A percentile compares a stretch with the other conserved stretches of the same genome.
These are phyloP conservation scores for Arctia plantaginis DNA, from an alignment of 2,888 invertebrate genomes.

Conservation along the genomic window DNA sequence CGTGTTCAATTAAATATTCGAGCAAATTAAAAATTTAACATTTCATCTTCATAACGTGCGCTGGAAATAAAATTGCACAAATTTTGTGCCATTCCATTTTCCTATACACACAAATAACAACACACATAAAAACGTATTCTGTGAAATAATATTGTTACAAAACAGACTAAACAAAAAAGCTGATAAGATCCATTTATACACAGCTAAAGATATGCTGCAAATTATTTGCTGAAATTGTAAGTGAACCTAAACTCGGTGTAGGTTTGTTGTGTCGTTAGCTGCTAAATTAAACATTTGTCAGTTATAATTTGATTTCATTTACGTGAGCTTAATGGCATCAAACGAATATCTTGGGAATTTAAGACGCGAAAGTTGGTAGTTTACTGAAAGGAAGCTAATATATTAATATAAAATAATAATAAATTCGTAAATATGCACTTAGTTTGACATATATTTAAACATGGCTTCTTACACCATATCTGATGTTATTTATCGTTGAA, in stretches of 20 bases:
- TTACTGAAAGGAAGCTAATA: no score
- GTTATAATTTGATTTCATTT: no score
- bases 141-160: not conserved
- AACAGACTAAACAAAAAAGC: not conserved
- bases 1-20: conserved; percentile 30
- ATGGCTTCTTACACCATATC: no score
- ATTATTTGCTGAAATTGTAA: not conserved
- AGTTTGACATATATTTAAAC: no score
- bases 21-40: conserved; percentile 44
- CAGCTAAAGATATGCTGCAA: not conserved
- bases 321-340: not conserved
- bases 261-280: not conserved
- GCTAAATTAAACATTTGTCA: no score
- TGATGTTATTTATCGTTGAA: no score
- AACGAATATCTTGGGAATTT: not conserved
- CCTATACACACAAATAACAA: not conserved
- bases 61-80: conserved; percentile 16
- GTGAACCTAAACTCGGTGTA: not conserved
- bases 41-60: conserved; percentile 34
- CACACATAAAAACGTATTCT: not conserved
- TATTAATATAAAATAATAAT: no score
- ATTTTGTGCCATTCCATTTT: conserved; percentile 17
- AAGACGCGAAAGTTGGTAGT: no score
- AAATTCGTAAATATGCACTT: no score
- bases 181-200: no score